Evolutionary conservation across 2,888 invertebrate genomes (phyloP), one percentile per base, ranked within the genome.

Genomic region (Malacosoma neustria): DNA sequence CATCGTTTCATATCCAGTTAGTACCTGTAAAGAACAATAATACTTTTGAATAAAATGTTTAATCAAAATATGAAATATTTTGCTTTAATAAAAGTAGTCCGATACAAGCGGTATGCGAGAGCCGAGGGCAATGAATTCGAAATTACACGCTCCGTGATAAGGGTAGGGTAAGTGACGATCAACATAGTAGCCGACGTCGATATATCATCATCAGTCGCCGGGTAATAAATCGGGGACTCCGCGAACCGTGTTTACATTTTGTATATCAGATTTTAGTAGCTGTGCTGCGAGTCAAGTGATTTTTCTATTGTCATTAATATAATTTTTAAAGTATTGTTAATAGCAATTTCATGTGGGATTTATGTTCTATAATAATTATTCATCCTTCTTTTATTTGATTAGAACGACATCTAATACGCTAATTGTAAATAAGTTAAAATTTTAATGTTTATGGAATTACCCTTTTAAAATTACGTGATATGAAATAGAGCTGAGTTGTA

Each of bases 111-210:
- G 51, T 51, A 48, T 49, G 57, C 53, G 54, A 50, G 49, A 52
- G 63, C 65, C 59, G 74, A 69, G 80, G 80, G 77, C 80, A 84
- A 80, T 81, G 81, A 80, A 82, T 81, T 65, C 71, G 55, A 80
- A 82, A 81, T 82, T 77, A 79, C 76, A 65, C 61, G 71, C 63
- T 70, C 60, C 63, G 67, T 76, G 76, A 81, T 79, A 79, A 80
- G 82, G 81, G 81, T 81, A 74, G 81, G 81, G 81, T 81, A 74
- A 79, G 79, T 75, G 75, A 74, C 81, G 77, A 79, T 81, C 79
- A 79, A 76, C 81, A 69, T 63, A 69, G 72, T 70, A 70, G 70
- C 74, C 75, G 75, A 81, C 79, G 74, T 74, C 80, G 74, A 82
- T 84, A 80, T 81, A 82, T 85, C 81, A 84, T 82, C 81, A 81